phyloP scores from a whole-genome alignment of 2,797 vertebrate species.

The Oreochromis grahami region DNA sequence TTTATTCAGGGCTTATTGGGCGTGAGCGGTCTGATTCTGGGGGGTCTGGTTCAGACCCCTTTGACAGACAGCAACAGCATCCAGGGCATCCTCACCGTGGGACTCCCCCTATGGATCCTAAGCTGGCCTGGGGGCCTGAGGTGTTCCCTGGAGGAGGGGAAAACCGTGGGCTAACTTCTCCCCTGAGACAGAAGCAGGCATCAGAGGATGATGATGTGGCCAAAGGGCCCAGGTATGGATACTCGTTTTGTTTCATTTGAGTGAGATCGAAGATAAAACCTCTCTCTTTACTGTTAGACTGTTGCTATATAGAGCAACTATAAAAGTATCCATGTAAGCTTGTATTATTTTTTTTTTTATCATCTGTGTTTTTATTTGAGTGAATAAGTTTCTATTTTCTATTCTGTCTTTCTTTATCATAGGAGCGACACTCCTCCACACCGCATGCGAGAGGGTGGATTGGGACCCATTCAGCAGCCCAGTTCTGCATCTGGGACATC shows the following conservation, averaged over 20 bases:
- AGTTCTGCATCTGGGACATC: slow-evolving; percentile 66
- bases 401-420: neutral
- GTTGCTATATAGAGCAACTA: neutral
- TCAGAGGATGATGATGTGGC: slow-evolving; percentile 84
- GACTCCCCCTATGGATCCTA: slow-evolving; percentile 90
- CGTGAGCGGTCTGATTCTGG: slow-evolving; percentile 92
- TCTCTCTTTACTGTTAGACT: neutral
- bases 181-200: slow-evolving; percentile 80
- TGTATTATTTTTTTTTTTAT: rapidly evolving
- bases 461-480: slow-evolving; percentile 78
- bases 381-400: neutral
- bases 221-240: slow-evolving; percentile 81
- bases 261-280: neutral
- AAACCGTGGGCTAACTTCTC: slow-evolving; percentile 78
- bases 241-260: neutral
- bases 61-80: slow-evolving; percentile 83
- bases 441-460: slow-evolving; percentile 73
- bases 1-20: slow-evolving; percentile 79
- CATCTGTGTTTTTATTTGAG: neutral
- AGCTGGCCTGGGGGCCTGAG: slow-evolving; percentile 87
- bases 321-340: neutral
- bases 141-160: slow-evolving; percentile 80
- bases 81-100: slow-evolving; percentile 79
- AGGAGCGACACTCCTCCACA: slow-evolving; percentile 90
- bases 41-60: slow-evolving; percentile 87